Percentiles rank a stretch among this genome's conserved stretches.
phyloP scores from a whole-genome alignment of 2,797 vertebrate genomes.

The Triplophysa bombifrons region DNA sequence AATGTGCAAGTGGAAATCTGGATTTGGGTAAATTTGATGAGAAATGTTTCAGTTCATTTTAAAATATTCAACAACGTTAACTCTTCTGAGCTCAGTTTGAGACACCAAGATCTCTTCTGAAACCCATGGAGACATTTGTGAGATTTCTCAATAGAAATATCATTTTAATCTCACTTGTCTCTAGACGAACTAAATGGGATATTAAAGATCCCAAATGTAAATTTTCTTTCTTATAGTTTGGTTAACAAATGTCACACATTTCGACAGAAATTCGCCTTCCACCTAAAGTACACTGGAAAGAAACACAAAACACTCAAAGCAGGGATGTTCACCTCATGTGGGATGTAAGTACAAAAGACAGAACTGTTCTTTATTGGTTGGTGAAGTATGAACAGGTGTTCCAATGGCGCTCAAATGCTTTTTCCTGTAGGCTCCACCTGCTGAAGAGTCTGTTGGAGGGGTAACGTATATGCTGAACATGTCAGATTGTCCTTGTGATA shows the following conservation, averaged over 20 bases:
- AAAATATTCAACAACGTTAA: too few relatives aligned
- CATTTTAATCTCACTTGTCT: too few relatives aligned
- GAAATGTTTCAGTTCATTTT: too few relatives aligned
- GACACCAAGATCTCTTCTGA: too few relatives aligned
- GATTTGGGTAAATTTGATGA: too few relatives aligned
- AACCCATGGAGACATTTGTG: too few relatives aligned
- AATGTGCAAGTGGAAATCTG: too few relatives aligned
- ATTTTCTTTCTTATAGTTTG: background rate
- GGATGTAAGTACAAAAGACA: background rate
- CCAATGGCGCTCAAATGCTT: background rate
- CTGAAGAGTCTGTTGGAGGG: slow-evolving; percentile 48
- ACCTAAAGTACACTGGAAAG: slow-evolving; percentile 3
- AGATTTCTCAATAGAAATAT: too few relatives aligned
- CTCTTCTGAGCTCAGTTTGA: too few relatives aligned
- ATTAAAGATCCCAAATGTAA: background rate
- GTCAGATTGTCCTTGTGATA: slow-evolving; percentile 25
- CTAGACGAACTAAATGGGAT: too few relatives aligned
- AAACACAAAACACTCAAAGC: background rate
- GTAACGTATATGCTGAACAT: slow-evolving; percentile 36
- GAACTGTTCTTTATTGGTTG: background rate
- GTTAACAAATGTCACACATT: background rate
- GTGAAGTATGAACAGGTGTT: background rate
- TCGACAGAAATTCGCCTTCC: background rate
- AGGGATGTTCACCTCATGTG: slow-evolving; percentile 33
- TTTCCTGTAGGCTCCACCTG: slow-evolving; percentile 44